Evolutionary conservation across 1,140 invertebrate species (phyloP).

Genomic region (Tigriopus japonicus): DNA sequence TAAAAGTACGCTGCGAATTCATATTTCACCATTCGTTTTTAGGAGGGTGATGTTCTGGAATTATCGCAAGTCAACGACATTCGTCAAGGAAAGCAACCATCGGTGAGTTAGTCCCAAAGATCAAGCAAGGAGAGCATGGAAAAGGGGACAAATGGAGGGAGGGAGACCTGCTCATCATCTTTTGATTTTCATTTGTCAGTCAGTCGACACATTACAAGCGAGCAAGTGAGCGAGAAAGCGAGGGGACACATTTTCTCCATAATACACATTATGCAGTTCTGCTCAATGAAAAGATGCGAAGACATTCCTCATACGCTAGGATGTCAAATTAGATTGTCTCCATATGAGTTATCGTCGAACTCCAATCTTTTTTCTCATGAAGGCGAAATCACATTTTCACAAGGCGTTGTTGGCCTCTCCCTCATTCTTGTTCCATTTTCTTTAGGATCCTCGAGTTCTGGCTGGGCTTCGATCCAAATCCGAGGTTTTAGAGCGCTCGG

Average conservation of each 20-base stretch:
- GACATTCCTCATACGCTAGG: not conserved
- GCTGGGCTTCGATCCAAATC: constrained; percentile 38
- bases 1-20: no score
- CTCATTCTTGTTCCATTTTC: not conserved
- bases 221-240: no score
- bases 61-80: constrained; percentile 4
- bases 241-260: no score
- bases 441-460: constrained; percentile 61
- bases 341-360: not conserved
- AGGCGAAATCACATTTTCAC: not conserved
- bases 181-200: no score
- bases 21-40: not conserved
- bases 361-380: not conserved
- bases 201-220: no score
- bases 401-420: no score
- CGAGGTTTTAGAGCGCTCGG: constrained; percentile 65
- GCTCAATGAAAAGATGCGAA: no score
- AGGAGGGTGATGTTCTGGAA: constrained; percentile 3
- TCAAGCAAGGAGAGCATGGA: no score
- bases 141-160: no score
- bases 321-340: not conserved
- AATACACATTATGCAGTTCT: no score
- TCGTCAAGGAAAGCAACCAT: not conserved
- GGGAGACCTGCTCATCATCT: no score
- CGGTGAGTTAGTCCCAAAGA: not conserved